Evolutionary conservation across 2,113 vertebrate species (phyloP), one percentile per base, ranked within the genome.

Genomic region (Ovibos moschatus): DNA sequence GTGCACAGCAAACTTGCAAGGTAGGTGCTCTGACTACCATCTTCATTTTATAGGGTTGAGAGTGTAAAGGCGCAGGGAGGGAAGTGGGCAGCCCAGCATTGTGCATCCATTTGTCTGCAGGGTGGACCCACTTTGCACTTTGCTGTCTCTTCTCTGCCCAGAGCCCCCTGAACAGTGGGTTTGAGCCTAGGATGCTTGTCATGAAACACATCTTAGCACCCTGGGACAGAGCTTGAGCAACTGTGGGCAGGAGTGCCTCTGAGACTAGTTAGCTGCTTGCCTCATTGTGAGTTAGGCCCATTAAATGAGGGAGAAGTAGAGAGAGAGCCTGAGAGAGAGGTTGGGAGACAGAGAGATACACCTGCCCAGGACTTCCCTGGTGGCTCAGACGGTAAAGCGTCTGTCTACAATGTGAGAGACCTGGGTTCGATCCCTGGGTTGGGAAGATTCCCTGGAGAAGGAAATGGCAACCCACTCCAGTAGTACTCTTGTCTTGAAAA

Each of bases 121-220:
- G 33, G 28, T 3, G 33, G 10, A 8, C 19, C 28, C 12, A 1
- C 58, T 0, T 17, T 0, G n/a, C 5, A 23, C 17, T 45, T 50
- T 13, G 40, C 23, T 36, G 13, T 10, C 33, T 53, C 16, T 3
- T 53, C n/a, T 76, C 6, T 1, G 25, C n/a, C 53, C 40, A 43
- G 40, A 53, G 25, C 6, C 11, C 84, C 82, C 51, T 13, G n/a
- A 51, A 27, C 3, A 2, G 53, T 0, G 2, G 27, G 1, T 53
- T 16, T 15, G 64, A 84, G 25, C 13, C 45, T 11, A 50, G 55
- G 45, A 36, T 27, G 27, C 53, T 88, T 55, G 36, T 53, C 64
- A 19, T 33, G 14, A 40, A 47, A 19, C 27, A 40, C 11, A 57
- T 74, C 11, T 28, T 21, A 76, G 28, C 3, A 21, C n/a, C 19